Base-by-base conservation (phyloP, 2,888 invertebrate species). In the Xestoiulus laeticollis region DNA sequence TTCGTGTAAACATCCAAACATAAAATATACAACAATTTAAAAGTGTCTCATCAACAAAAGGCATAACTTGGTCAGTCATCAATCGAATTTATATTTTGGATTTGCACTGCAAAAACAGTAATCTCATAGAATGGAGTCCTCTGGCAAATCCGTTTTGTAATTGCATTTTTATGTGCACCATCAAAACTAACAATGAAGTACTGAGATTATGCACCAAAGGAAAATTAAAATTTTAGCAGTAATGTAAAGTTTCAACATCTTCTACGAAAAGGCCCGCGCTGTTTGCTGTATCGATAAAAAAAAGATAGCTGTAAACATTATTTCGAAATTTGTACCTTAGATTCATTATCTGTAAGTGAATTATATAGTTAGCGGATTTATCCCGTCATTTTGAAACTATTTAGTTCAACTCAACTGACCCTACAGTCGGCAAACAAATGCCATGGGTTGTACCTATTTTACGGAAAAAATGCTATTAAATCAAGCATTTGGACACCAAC, bases 11-110 rank as follows among this genome's bases (percentile, higher is more conserved):
- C 78, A 78, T 78, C 30, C 78, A 78, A 78, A 78, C 78, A 53
- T 53, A 78, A 78, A 78, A 78, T 78, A 78, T 78, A 78, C 78
- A 78, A 78, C 78, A 78, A 14, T 78, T 78, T 78, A 78, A 78
- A 78, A 78, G 78, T 78, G 78, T 78, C 78, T 78, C 78, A 30
- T 30, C 78, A 78, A 78, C 78, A 30, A 78, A 78, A 78, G 78
- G 78, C 78, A 78, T 78, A 78, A 78, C 78, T 78, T 78, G 78
- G 78, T 78, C 78, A 78, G 30, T 78, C 78, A 78, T 78, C 78
- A 78, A 30, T 30, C 78, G 30, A 78, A 78, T 12, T 78, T 30
- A 30, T 78, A 30, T 78, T 78, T 30, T 26, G 78, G 78, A 30
- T 78, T 78, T 78, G 78, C 78, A 78, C 78, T 78, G 78, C 30